A percentile compares a stretch with the other conserved stretches of the same genome.
These are phyloP conservation scores for Zhengitettix transpicula DNA, from an alignment of 2,888 invertebrate genomes.

Conservation along the genomic window DNA sequence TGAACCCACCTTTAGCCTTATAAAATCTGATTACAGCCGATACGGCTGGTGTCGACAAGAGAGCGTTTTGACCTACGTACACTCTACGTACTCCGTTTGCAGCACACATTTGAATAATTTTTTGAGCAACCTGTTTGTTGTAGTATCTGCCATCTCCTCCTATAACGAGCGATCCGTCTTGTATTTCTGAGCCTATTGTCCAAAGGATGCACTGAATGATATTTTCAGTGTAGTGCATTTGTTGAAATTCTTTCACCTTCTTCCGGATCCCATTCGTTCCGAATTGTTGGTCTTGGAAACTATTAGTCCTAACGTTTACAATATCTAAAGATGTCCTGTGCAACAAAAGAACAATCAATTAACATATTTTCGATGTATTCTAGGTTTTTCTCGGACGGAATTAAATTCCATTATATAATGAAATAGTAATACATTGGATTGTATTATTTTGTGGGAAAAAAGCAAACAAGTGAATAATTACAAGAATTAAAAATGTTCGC, in stretches of 20 bases:
- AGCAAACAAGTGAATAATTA: no score
- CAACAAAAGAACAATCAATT: not conserved
- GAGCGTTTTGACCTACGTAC: conserved; percentile 83
- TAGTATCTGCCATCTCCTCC: conserved; percentile 95
- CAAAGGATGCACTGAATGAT: conserved; percentile 88
- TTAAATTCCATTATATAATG: no score
- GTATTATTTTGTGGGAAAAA: no score
- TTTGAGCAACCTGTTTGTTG: conserved; percentile 70
- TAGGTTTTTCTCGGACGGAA: no score
- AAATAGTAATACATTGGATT: no score
- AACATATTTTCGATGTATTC: no score
- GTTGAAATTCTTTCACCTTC: conserved; percentile 77
- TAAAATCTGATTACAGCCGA: conserved; percentile 85
- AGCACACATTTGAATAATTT: conserved; percentile 83
- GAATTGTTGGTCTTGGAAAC: conserved; percentile 90
- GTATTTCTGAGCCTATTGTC: conserved; percentile 52
- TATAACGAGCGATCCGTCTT: conserved; percentile 71
- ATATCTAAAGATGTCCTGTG: not conserved
- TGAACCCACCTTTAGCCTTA: conserved; percentile 78
- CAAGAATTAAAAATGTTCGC: no score
- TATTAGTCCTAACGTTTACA: conserved; percentile 38
- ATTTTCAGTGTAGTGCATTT: conserved; percentile 89
- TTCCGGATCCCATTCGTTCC: conserved; percentile 97
- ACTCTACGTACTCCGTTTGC: conserved; percentile 84
- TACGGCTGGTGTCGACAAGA: conserved; percentile 94